Conservation (phyloP, 2,113 vertebrate genomes). For the Gobiocypris rarus region DNA sequence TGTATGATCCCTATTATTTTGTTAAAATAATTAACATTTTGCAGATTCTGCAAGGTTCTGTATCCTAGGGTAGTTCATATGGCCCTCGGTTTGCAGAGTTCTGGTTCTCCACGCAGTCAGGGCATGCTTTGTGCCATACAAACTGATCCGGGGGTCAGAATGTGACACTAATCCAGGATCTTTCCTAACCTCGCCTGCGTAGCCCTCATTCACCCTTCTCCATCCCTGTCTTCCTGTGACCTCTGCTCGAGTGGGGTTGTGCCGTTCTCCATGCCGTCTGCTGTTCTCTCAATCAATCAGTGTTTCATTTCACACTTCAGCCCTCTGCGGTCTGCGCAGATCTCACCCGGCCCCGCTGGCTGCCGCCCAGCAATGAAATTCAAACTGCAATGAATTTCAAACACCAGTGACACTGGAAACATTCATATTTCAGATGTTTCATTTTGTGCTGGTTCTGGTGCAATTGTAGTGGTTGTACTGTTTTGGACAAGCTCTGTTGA, state of each 20-base stretch:
- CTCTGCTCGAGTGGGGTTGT: conserved; percentile 23
- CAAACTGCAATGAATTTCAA: conserved; percentile 65
- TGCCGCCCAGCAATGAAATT: conserved; percentile 46
- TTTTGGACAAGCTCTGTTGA: neutral
- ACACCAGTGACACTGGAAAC: conserved; percentile 38
- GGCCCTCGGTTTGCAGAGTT: neutral
- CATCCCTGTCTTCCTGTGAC: conserved; percentile 41
- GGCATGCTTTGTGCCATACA: conserved; percentile 4
- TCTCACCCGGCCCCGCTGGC: conserved; percentile 58
- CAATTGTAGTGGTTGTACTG: neutral
- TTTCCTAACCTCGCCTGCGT: neutral
- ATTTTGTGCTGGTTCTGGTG: neutral
- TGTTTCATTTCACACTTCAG: conserved; percentile 51
- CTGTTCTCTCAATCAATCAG: conserved; percentile 54
- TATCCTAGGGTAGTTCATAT: neutral
- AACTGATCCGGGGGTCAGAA: conserved; percentile 18
- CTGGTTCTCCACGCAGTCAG: neutral
- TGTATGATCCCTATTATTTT: too few relatives aligned
- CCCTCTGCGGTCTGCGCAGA: conserved; percentile 24
- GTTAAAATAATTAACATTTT: too few relatives aligned
- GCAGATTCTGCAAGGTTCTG: too few relatives aligned
- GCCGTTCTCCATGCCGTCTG: conserved; percentile 40
- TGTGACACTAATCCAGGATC: conserved; percentile 22
- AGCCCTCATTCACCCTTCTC: neutral
- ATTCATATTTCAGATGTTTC: conserved; percentile 41